Evolutionary conservation across 2,888 invertebrate genomes (phyloP), one percentile per base, ranked within the genome.

Genomic region (Sinodicranocentrus sp.): DNA sequence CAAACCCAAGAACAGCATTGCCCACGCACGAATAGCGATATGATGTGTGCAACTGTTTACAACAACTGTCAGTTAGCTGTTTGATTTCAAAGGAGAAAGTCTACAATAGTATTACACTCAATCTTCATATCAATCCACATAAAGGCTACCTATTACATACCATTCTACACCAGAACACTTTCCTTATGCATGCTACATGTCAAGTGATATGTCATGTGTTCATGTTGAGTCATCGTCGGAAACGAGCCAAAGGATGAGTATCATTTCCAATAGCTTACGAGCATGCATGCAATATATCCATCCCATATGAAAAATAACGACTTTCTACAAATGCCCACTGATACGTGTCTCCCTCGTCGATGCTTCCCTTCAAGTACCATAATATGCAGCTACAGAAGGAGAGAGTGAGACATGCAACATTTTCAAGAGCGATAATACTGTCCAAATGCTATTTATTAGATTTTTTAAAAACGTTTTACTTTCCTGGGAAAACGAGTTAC

Each of bases 181-280:
- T 21, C 17, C 19, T 61, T 28, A 1, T 61, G 43, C 21, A 2
- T 21, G 39, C 17, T 44, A 73, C 43, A 73, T 73, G 73, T 73
- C 73, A 73, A 48, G 39, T 44, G 59, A 33, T 39, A 75, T 44
- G 70, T 70, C 61, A 70, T 63, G 70, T 70, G 70, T 43, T 48
- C 48, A 70, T 48, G 78, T 70, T 78, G 78, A 78, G 78, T 78
- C 78, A 78, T 70, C 63, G 26, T 48, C 70, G 19, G 43, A 25
- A 63, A 48, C 28, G 1, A 26, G 1, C 10, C 1, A 75, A 48
- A 54, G 63, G 63, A 63, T 63, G 17, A 52, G 52, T 75, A 54
- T 65, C 65, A 63, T 33, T 61, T 13, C 25, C 13, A 39, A 33
- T 13, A 71, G 33, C 33, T 26, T 23, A 23, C 67, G 15, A 1